Base-by-base conservation (phyloP, 2,888 invertebrate species). In the Homarus gammarus region DNA sequence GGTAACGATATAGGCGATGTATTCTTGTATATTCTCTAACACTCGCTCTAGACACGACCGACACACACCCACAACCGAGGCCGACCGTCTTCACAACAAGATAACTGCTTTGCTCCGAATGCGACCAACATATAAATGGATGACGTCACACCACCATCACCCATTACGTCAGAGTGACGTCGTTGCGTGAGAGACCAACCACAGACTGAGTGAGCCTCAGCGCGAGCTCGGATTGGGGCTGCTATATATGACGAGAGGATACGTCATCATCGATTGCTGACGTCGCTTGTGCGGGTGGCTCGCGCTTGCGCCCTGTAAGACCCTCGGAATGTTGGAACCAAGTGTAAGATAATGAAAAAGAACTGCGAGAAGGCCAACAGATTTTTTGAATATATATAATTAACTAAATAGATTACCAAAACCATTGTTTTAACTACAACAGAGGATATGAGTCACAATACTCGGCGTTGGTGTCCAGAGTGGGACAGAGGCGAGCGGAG, bases 81-180 rank as follows among this genome's bases (percentile, higher is more conserved):
- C 83, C 86, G 81, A 49, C 87, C 90, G 86, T 83, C 86, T 90
- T 78, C 90, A 86, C 86, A 90, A 78, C 90, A 90, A 87, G 90
- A 90, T 90, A 86, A 90, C 90, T 90, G 86, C 90, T 83, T 78
- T 78, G 49, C 78, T 87, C 77, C 87, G 78, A 83, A 87, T 90
- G 90, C 87, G 72, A 72, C 75, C 72, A 82, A 77, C 83, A 75
- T 90, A 90, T 90, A 87, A 87, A 83, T 18, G 61, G 36, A 33
- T 90, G 90, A 90, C 90, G 87, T 90, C 87, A 90, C 83, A 51
- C 81, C n/a, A 2, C 68, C 40, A 70, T 31, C 72, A 70, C 70
- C 40, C 40, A 49, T 15, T n/a, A 27, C 79, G 86, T 86, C 86
- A 86, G 33, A 70, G n/a, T 51, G 70, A 78, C 90, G 86, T 86